Conservation (phyloP, 2,888 invertebrate species). For the Zelleria hepariella region DNA sequence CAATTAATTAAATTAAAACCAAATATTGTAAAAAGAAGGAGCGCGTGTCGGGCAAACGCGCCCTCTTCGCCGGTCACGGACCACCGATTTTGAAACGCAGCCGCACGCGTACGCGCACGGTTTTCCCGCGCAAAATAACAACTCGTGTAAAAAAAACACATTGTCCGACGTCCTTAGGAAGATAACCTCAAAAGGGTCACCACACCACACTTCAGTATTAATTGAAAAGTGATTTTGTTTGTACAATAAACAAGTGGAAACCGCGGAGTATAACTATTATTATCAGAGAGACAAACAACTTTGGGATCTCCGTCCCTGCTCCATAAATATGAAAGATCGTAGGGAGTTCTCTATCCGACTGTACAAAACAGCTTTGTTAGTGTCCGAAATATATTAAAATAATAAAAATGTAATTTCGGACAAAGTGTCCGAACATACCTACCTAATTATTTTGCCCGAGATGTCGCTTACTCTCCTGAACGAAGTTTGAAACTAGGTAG, state of each 20-base stretch:
- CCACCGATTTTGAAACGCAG: conserved; percentile 41
- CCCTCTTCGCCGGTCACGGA: conserved; percentile 50
- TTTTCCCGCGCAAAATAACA: conserved; percentile 39
- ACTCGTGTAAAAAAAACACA: conserved; percentile 23
- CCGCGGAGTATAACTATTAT: background rate
- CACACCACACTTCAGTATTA: conserved; percentile 35
- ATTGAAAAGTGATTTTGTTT: conserved; percentile 50
- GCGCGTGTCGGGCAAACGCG: conserved; percentile 51
- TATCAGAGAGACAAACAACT: background rate
- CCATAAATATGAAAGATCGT: too few species aligned
- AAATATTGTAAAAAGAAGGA: conserved; percentile 40
- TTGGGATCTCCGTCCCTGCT: background rate
- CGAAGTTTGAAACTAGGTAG: too few species aligned
- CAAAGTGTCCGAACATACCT: too few species aligned
- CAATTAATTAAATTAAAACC: conserved; percentile 58
- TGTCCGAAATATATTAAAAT: background rate
- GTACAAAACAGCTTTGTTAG: too few species aligned
- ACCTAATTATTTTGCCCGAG: too few species aligned
- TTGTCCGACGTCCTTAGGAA: conserved; percentile 30
- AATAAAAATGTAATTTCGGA: background rate
- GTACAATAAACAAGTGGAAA: conserved; percentile 15
- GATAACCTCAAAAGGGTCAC: conserved; percentile 45
- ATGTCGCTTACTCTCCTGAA: too few species aligned
- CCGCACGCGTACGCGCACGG: conserved; percentile 27
- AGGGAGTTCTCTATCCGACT: too few species aligned